These are phyloP conservation scores for Byasa hedistus DNA, from an alignment of 2,888 invertebrate genomes.

Conservation along the genomic window DNA sequence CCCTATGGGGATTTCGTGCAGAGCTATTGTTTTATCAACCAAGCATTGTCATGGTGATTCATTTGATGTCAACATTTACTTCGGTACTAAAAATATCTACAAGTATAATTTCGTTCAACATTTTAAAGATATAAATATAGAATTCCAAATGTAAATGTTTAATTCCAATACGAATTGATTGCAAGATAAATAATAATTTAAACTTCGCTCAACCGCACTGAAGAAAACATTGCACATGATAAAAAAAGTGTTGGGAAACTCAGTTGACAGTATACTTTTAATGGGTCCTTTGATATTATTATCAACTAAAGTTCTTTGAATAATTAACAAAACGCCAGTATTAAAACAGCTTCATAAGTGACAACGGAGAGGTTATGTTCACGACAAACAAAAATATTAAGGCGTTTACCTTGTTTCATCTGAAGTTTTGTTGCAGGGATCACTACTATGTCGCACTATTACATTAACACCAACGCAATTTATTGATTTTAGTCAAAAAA, in stretches of 20 bases:
- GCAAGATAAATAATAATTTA: not conserved
- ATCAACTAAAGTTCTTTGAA: not conserved
- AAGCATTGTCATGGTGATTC: constrained; percentile 73
- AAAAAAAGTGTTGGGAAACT: constrained; percentile 6
- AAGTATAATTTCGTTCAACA: not conserved
- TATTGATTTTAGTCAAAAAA: constrained; percentile 72
- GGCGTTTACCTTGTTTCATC: constrained; percentile 77
- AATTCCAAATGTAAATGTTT: not conserved
- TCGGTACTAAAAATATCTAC: constrained; percentile 20
- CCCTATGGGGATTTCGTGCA: constrained; percentile 53
- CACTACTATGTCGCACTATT: constrained; percentile 70
- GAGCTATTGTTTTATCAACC: constrained; percentile 58
- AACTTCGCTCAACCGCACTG: constrained; percentile 1
- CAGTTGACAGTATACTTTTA: not conserved
- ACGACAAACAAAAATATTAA: constrained; percentile 78
- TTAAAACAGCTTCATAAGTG: constrained; percentile 64
- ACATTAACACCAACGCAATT: constrained; percentile 64
- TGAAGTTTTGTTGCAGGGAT: constrained; percentile 61
- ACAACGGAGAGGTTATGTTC: constrained; percentile 77
- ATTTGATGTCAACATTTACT: constrained; percentile 45
- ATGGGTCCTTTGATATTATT: constrained; percentile 8
- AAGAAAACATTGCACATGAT: constrained; percentile 4
- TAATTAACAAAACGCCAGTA: constrained; percentile 41
- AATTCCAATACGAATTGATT: not conserved
- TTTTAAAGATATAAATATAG: not conserved